Percentiles rank a stretch among this genome's conserved stretches.
Conservation (phyloP, 2,113 vertebrate species). For the Myiagra hebetior region DNA sequence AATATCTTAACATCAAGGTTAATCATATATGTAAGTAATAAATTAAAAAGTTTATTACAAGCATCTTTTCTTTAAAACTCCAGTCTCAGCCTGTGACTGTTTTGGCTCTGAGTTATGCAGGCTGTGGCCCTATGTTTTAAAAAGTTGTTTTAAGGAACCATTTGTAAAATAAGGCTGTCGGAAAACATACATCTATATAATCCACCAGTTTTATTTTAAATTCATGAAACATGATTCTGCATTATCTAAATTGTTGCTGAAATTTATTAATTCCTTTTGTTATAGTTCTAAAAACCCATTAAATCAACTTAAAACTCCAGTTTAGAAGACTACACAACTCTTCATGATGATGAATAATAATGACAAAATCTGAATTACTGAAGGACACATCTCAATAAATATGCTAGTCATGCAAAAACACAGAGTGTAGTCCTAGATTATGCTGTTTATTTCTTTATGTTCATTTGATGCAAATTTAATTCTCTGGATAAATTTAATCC, state of each 20-base stretch:
- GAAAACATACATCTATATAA: not conserved
- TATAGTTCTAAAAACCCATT: not conserved
- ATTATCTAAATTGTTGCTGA: not conserved
- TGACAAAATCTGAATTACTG: constrained; percentile 19
- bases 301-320: not conserved
- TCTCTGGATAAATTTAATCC: constrained; percentile 36
- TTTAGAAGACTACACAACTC: not conserved
- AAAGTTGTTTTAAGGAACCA: not conserved
- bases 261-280: not conserved
- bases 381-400: constrained; percentile 27
- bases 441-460: not conserved
- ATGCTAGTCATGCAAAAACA: not conserved
- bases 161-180: not conserved
- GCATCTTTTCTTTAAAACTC: not conserved
- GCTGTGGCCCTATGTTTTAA: not conserved
- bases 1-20: not conserved
- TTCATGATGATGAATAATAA: not conserved
- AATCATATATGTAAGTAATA: not conserved
- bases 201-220: not conserved
- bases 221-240: not conserved
- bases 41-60: not conserved
- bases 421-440: not conserved
- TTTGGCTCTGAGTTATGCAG: not conserved
- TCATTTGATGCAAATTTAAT: constrained; percentile 45
- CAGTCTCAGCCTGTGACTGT: not conserved